Percentiles rank a stretch among this genome's conserved stretches.
These are phyloP conservation scores for Catharus minimus DNA, from an alignment of 2,113 vertebrate genomes.

Conservation along the genomic window DNA sequence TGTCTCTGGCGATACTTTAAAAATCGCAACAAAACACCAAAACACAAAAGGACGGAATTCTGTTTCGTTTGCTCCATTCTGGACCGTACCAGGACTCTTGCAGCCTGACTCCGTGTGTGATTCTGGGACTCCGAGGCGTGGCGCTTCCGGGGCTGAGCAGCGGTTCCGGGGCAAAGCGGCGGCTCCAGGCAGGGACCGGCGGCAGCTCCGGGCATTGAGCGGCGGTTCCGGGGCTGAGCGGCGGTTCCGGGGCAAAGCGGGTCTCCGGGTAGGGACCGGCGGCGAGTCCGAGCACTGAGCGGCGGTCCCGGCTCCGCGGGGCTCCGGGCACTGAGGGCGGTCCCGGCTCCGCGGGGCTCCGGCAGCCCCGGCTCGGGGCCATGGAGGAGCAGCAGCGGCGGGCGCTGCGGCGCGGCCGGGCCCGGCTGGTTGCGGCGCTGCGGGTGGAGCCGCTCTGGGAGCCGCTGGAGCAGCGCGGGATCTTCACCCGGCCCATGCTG, in stretches of 20 bases:
- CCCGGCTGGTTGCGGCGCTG: constrained; percentile 76
- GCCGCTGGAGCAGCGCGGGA: constrained; percentile 72
- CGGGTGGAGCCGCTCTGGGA: constrained; percentile 78
- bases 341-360: neutral
- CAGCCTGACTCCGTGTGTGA: neutral
- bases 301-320: neutral
- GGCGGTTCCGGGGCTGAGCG: neutral
- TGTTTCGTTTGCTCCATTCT: neutral
- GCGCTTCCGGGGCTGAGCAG: neutral
- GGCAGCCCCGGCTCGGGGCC: neutral
- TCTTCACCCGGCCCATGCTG: constrained; percentile 88
- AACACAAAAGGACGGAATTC: neutral
- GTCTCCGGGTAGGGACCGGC: too few species aligned
- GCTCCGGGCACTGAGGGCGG: neutral
- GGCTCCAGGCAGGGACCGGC: too few species aligned
- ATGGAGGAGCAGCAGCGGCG: constrained; percentile 82
- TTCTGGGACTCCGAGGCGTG: neutral
- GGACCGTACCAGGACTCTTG: too few species aligned
- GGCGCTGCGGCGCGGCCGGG: constrained; percentile 75
- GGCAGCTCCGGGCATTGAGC: neutral
- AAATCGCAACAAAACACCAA: neutral
- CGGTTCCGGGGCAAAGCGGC: neutral
- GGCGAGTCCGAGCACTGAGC: neutral
- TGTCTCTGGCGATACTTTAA: neutral
- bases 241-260: neutral